Base-by-base conservation (phyloP, 2,113 vertebrate species). In the Ameiurus melas region DNA sequence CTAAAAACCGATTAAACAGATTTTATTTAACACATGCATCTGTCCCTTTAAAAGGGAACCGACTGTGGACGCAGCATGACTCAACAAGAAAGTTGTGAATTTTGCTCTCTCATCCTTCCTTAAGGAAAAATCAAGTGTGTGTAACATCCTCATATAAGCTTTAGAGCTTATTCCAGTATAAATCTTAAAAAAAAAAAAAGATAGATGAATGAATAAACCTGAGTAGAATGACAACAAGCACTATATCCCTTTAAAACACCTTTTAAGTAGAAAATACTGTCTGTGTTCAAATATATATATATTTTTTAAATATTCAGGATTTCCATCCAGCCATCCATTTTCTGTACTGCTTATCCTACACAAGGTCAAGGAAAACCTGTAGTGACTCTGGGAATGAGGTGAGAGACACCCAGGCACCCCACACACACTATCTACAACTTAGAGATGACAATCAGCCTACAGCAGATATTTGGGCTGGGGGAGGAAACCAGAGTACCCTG, bases 61-160 rank as follows among this genome's bases (percentile, higher is more conserved):
- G 5, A 51, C 39, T 93, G 91, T 30, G 33, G 71, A 60, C 86
- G 47, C 43, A 88, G 66, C 53, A 47, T 84, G 81, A 89, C 90
- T 93, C 93, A 94, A 93, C 79, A 57, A 60, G 94, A 93, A 95
- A 94, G 89, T 85, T 47, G 2, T 1, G 16, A 81, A 89, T 91
- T 94, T 87, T 94, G 94, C 93, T n/a, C 66, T 91, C 92, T 95
- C 94, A 95, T 94, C 85, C 91, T 94, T 92, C 94, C 93, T 91
- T 87, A 90, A 91, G 75, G 80, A 68, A 93, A 92, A n/a, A 22
- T 53, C 19, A 53, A 33, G 57, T 68, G 13, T 73, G 25, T 78
- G 16, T 90, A 57, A 57, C 27, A 53, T 53, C 70, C 53, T 58
- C 19, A 27, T 57, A 39, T 78, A 57, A 9, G 1, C 20, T 27